Evolutionary conservation across 2,888 invertebrate species (phyloP), one percentile per base, ranked within the genome.

Genomic region (Cacoxenus indagator): DNA sequence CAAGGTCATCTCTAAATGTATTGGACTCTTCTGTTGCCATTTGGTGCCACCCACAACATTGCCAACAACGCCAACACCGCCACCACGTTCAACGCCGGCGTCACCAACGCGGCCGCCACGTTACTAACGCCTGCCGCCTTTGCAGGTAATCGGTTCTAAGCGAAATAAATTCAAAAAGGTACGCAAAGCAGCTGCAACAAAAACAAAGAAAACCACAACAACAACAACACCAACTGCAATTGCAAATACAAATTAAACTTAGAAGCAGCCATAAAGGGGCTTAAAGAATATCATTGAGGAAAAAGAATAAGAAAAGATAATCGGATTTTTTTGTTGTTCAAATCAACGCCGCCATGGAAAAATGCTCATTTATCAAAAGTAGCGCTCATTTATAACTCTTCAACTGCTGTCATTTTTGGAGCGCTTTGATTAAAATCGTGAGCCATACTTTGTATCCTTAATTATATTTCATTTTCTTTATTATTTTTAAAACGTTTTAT

Each of bases 1-100:
- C 26, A 31, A 45, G 26, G 26, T 43, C 19, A 37, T 22, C 6
- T 43, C 19, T 26, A 62, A 62, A n/a, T 62, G 61, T 14, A 62
- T 62, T 19, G 61, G 61, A 11, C 43, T 62, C 4, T 62, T 62
- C 45, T 62, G 61, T 29, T 62, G 61, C 31, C 61, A 62, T 24
- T n/a, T 62, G 45, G 4, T 62, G 22, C 45, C 61, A 43, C 55
- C 24, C 24, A 24, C 55, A 31, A 57, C 43, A n/a, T 27, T 17
- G 29, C 51, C 65, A 46, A 64, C 24, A 43, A 17, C 29, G n/a
- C 1, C 48, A 48, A n/a, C 8, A 19, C 17, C 48, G 17, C 9
- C 19, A 19, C 1, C 3, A 19, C n/a, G 9, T 11, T 11, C 37
- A 37, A 37, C 37, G 14, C 37, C 5, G 14, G 2, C 5, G 14